Base-by-base conservation (phyloP, 2,888 invertebrate species). In the Rhingia rostrata region DNA sequence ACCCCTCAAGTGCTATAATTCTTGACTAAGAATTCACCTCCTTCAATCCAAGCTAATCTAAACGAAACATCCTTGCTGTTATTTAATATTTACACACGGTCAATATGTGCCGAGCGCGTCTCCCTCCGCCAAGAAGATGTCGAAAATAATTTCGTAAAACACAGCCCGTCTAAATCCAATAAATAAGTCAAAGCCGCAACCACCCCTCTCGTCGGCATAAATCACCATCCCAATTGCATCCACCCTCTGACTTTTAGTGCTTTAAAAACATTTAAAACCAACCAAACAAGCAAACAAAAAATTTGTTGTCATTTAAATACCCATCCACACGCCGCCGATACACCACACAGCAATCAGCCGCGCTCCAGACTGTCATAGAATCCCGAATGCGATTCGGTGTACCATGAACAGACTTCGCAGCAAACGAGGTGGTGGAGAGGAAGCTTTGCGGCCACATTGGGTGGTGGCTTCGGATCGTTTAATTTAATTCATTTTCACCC, bases 401-500 rank as follows among this genome's bases (percentile, higher is more conserved):
- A 60, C 70, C 64, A 58, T 79, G 63, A 53, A n/a, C 32, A 43
- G 33, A 69, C 7, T 14, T 35, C 6, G 7, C 10, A 56, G 56
- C 37, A 7, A 37, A 54, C 22, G 58, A 69, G 51, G 30, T 39
- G 37, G 41, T 6, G 14, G 45, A 67, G 37, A 41, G 67, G 51
- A 67, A 66, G 60, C 37, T 64, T 60, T 79, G 72, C 54, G 66
- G 63, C 58, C 37, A 53, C 58, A 58, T 56, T 67, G 47, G 82
- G 64, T 58, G 79, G 79, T 54, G 79, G 69, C 83, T 79, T 53
- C 66, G 70, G 80, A 80, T 84, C 84, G 84, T 80, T 84, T 84
- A 84, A 80, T 84, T 84, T 84, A 84, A 84, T 84, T 84, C 80
- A 80, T 80, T 84, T 84, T 84, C 84, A 84, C 80, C 84, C 84